Evolutionary conservation across 2,888 invertebrate genomes (phyloP).

Genomic region (Yponomeuta cagnagella): DNA sequence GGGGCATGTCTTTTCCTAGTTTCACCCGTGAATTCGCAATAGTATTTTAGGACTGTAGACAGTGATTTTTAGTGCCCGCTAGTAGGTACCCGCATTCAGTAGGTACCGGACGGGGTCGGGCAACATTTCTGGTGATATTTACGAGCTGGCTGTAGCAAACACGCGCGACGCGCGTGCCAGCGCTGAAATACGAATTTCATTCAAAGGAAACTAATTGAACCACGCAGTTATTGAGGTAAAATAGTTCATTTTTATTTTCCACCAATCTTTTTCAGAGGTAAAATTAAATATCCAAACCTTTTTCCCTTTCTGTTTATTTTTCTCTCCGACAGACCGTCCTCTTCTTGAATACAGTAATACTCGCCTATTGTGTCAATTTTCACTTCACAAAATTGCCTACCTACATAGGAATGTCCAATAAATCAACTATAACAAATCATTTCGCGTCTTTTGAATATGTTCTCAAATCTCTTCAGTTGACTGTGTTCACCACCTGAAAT

Average conservation of each 20-base stretch:
- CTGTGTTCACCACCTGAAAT: neutral
- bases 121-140: slow-evolving; percentile 4
- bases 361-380: slow-evolving; percentile 3
- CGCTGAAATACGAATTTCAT: slow-evolving; percentile 8
- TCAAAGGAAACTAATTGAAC: slow-evolving; percentile 11
- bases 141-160: slow-evolving; percentile 3
- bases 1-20: neutral
- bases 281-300: neutral
- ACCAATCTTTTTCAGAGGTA: neutral
- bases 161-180: slow-evolving; percentile 6
- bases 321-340: neutral
- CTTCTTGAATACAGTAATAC: slow-evolving; percentile 8
- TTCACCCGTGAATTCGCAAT: neutral
- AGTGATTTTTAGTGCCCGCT: slow-evolving; percentile 2
- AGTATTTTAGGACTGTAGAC: neutral
- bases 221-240: slow-evolving; percentile 4
- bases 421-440: slow-evolving; percentile 7
- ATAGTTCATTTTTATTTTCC: neutral
- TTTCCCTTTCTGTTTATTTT: neutral
- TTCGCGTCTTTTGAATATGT: neutral
- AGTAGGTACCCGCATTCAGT: neutral
- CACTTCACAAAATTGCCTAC: neutral
- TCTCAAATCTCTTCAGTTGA: neutral
- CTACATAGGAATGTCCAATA: neutral
- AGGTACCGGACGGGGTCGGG: neutral